Conservation (phyloP, 2,113 vertebrate genomes). For the Ceyx cyanopectus region DNA sequence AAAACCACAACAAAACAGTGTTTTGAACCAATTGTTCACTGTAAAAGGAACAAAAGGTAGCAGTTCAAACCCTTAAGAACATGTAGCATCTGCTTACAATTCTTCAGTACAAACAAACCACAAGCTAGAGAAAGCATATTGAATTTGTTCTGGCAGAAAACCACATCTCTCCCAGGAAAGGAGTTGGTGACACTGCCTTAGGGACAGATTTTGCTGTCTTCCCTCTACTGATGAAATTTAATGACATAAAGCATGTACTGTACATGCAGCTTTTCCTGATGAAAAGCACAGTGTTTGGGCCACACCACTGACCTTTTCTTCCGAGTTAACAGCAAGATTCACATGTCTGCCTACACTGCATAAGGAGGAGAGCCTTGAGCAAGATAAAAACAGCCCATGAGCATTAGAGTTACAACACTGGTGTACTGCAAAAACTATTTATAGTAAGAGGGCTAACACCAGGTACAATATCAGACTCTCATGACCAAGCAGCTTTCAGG, state of each 20-base stretch:
- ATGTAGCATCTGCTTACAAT: background rate
- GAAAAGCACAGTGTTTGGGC: background rate
- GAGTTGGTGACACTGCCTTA: background rate
- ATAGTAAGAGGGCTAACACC: background rate
- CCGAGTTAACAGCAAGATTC: background rate
- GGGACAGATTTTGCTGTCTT: background rate
- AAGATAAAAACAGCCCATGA: background rate
- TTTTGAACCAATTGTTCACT: background rate
- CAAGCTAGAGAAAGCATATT: background rate
- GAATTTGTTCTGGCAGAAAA: background rate
- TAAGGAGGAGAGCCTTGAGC: background rate
- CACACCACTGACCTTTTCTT: background rate
- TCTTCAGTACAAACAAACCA: background rate
- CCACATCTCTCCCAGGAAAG: background rate
- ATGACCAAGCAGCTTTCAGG: background rate
- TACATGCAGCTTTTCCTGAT: background rate
- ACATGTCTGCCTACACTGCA: background rate
- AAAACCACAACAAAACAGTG: too few relatives aligned
- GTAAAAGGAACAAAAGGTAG: background rate
- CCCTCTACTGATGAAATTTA: background rate
- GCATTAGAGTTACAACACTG: background rate
- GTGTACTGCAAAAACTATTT: background rate
- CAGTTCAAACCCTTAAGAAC: background rate
- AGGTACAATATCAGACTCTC: background rate
- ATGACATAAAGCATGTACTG: background rate